Conservation (phyloP, 2,888 invertebrate species). For the Drosophila robusta region DNA sequence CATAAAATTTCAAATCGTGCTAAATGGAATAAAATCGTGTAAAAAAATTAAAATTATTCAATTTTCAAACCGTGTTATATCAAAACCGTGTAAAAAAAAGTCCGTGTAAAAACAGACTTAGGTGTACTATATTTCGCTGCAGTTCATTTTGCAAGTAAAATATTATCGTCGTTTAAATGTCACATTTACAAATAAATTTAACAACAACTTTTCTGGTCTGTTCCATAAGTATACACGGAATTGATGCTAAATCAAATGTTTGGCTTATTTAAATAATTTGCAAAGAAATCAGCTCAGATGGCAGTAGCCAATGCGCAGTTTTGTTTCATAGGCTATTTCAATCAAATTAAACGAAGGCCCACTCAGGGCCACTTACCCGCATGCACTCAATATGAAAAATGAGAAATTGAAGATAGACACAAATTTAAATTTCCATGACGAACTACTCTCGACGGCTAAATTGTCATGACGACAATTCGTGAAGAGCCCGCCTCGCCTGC, state of each 20-base stretch:
- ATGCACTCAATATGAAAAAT: not conserved
- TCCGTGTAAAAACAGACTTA: no score
- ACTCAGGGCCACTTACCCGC: conserved; percentile 5
- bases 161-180: no score
- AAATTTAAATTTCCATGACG: not conserved
- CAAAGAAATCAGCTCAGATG: not conserved
- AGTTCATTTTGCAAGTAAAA: no score
- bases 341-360: conserved; percentile 3
- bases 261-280: no score
- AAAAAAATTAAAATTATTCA: no score
- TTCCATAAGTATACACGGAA: not conserved
- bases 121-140: no score
- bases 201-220: not conserved
- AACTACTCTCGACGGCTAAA: conserved; percentile 20
- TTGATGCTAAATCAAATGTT: not conserved
- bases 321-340: not conserved
- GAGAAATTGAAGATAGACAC: not conserved
- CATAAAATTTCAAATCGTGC: no score
- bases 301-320: not conserved
- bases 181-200: not conserved
- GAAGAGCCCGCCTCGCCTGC: not conserved
- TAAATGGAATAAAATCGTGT: no score
- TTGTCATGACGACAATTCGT: conserved; percentile 27
- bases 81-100: no score
- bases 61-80: no score